phyloP scores from a whole-genome alignment of 2,113 vertebrate species.

The Pluvianellus socialis region DNA sequence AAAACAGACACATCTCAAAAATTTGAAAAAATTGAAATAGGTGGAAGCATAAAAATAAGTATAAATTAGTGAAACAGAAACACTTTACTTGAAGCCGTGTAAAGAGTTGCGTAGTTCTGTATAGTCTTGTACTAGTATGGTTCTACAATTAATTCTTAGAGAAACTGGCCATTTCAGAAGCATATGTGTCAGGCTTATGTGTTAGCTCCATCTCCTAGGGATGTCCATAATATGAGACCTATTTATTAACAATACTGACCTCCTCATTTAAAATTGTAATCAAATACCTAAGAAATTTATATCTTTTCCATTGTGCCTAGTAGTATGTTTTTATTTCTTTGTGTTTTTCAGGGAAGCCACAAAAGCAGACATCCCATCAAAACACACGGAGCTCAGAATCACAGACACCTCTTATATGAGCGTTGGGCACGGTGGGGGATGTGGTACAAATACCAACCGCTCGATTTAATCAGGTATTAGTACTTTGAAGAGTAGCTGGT shows the following conservation, averaged over 20 bases:
- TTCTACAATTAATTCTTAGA: neutral
- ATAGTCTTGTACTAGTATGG: neutral
- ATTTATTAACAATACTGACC: neutral
- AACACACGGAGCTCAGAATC: conserved; percentile 95
- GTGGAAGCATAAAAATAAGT: neutral
- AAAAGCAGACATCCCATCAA: conserved; percentile 94
- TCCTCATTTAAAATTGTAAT: neutral
- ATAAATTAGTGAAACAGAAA: neutral
- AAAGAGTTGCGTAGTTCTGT: neutral
- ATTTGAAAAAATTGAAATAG: neutral
- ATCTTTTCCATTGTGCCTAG: neutral
- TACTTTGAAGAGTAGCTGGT: neutral
- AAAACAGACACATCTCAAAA: neutral
- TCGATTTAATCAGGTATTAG: conserved; percentile 94
- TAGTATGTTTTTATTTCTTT: neutral
- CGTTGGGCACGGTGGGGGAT: conserved; percentile 99
- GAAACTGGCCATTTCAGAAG: neutral
- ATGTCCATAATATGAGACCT: neutral
- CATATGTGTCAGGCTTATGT: neutral
- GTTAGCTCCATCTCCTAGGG: neutral
- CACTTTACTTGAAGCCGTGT: neutral
- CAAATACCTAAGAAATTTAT: neutral
- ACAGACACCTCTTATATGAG: conserved; percentile 94
- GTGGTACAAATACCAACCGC: conserved; percentile 98
- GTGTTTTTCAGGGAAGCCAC: conserved; percentile 87